Evolutionary conservation across 2,797 vertebrate species (phyloP).

Genomic region (Lagodon rhomboides): DNA sequence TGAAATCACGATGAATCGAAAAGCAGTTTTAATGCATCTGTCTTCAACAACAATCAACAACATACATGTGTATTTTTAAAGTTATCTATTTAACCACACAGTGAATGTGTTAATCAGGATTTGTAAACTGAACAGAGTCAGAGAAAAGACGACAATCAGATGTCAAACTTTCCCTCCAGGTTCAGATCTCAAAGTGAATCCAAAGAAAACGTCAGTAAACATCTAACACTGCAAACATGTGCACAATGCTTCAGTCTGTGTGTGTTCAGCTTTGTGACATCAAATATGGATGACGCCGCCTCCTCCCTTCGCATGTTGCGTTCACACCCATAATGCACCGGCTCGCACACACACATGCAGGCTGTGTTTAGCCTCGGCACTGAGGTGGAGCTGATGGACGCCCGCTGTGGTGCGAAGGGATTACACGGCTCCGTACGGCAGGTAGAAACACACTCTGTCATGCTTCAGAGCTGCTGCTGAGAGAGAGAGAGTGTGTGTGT

Average conservation of each 20-base stretch:
- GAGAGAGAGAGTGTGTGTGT: constrained; percentile 27
- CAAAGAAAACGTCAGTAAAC: not conserved
- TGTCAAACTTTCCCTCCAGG: no score
- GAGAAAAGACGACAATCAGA: no score
- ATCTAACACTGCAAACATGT: no score
- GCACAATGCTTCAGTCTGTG: not conserved
- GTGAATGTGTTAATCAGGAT: no score
- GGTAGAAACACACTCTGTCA: constrained; percentile 51
- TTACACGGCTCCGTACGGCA: constrained; percentile 38
- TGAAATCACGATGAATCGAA: no score
- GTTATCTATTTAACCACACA: no score
- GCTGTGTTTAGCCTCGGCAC: constrained; percentile 19
- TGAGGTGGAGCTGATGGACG: constrained; percentile 44
- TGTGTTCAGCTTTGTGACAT: constrained; percentile 35
- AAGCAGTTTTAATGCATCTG: no score
- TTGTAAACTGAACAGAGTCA: no score
- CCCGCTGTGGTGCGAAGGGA: constrained; percentile 44
- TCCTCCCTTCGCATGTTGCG: constrained; percentile 30
- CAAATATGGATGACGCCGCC: constrained; percentile 76
- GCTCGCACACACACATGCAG: constrained; percentile 29
- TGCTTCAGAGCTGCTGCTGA: constrained; percentile 37
- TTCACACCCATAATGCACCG: constrained; percentile 29
- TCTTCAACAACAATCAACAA: no score
- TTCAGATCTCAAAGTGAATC: no score
- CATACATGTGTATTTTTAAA: no score